phyloP scores from a whole-genome alignment of 2,888 invertebrate species.

The Steinernema carpocapsae region DNA sequence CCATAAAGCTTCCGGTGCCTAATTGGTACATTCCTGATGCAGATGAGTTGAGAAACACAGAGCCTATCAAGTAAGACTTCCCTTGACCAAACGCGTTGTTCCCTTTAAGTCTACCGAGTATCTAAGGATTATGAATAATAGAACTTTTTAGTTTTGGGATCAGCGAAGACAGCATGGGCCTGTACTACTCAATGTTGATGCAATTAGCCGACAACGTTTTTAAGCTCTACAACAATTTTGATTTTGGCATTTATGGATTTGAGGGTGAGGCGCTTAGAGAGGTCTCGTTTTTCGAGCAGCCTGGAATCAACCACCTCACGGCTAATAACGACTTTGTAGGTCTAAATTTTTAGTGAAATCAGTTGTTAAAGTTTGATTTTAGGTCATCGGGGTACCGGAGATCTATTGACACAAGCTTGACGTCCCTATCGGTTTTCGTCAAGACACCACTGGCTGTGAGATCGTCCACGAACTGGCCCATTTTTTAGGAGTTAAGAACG shows the following conservation, averaged over 20 bases:
- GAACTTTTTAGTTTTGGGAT: background rate
- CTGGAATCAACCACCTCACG: background rate
- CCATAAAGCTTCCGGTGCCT: too few species aligned
- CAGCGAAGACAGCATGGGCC: background rate
- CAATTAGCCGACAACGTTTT: background rate
- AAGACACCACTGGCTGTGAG: background rate
- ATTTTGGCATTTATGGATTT: background rate
- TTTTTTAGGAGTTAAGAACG: background rate
- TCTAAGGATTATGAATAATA: too few species aligned
- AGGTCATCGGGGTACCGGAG: background rate
- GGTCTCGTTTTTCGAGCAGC: constrained; percentile 4
- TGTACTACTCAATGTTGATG: background rate
- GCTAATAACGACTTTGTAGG: background rate
- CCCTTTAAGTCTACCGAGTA: too few species aligned
- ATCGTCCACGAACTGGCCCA: background rate
- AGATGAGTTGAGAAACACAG: too few species aligned
- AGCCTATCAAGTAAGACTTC: too few species aligned
- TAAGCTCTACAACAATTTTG: constrained; percentile 7
- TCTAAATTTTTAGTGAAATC: background rate
- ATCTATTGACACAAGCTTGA: background rate
- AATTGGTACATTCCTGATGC: too few species aligned
- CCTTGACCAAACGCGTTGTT: too few species aligned
- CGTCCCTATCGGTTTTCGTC: background rate
- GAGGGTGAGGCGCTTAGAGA: background rate
- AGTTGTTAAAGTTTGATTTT: background rate